phyloP scores from a whole-genome alignment of 1,140 invertebrate genomes.

The Euschistus heros region DNA sequence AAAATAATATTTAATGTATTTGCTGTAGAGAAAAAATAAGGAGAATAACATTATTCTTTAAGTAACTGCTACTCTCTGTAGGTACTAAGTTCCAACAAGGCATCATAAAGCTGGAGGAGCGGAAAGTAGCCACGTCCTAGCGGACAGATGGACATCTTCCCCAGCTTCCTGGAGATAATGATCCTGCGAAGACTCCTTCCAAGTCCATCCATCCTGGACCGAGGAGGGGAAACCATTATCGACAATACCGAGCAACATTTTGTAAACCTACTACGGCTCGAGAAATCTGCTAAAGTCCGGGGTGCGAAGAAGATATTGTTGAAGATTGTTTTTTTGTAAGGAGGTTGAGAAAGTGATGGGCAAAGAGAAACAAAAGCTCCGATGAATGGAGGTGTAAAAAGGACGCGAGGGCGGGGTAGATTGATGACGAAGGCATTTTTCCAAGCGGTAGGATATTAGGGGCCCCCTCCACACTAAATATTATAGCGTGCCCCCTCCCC shows the following conservation, averaged over 20 bases:
- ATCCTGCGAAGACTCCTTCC: no score
- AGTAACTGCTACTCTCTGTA: no score
- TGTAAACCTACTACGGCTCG: background rate
- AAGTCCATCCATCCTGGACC: no score
- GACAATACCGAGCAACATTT: no score
- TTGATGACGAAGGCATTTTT: slow-evolving; percentile 1
- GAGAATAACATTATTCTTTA: no score
- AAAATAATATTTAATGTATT: no score
- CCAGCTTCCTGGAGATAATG: no score
- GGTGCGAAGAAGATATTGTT: background rate
- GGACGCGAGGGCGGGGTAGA: background rate
- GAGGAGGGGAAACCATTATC: no score
- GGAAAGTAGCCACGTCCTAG: slow-evolving; percentile 8
- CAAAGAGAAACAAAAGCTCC: background rate
- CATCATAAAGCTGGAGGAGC: no score
- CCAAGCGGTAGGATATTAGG: background rate
- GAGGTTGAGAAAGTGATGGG: background rate
- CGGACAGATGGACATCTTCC: no score
- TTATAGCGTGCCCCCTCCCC: background rate
- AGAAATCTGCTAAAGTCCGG: background rate
- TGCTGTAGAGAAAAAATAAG: no score
- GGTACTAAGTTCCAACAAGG: no score
- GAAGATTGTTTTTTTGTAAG: background rate
- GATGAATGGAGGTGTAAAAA: slow-evolving; percentile 1
- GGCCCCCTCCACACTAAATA: background rate